Evolutionary conservation across 2,113 vertebrate species (phyloP), one percentile per base, ranked within the genome.

Genomic region (Brachionichthys hirsutus): DNA sequence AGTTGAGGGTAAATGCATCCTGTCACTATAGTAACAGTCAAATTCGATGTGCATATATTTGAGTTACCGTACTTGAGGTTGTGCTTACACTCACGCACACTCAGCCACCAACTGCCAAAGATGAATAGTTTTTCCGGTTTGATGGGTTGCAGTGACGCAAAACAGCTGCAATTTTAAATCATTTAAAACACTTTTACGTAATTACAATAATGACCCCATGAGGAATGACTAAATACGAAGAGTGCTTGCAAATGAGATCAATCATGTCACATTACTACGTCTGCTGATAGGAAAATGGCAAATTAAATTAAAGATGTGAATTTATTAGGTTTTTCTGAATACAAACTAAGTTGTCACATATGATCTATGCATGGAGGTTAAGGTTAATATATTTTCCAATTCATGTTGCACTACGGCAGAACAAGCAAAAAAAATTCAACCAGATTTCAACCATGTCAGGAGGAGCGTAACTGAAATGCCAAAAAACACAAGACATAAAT

Each of bases 401-500:
- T 30, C 19, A 16, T 40, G 42, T 46, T 42, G 54, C n/a, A 57
- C 47, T 9, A 55, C 48, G 50, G 47, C 15, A 70, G 15, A 50
- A 40, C 48, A 54, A 69, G 49, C 47, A 78, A 54, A 48, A 47
- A 50, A 41, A 69, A 56, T 80, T 22, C 59, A 80, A 74, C 67
- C 59, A 78, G 59, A 66, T 80, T 75, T 77, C 51, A 75, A 69
- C 67, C 36, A 62, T 71, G 75, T 77, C 54, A 61, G 59, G 30
- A 71, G 19, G 38, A 65, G 57, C 56, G 50, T 57, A 56, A 80
- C 67, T 69, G 57, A 77, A 80, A 70, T 72, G 74, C 59, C 73
- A 55, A 80, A 76, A 38, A 80, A 75, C 68, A 78, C 62, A 77
- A 59, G 59, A 78, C 63, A 77, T 72, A 67, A 70, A 81, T 75